phyloP scores from a whole-genome alignment of 2,888 invertebrate genomes.

The Proisotoma minuta region DNA sequence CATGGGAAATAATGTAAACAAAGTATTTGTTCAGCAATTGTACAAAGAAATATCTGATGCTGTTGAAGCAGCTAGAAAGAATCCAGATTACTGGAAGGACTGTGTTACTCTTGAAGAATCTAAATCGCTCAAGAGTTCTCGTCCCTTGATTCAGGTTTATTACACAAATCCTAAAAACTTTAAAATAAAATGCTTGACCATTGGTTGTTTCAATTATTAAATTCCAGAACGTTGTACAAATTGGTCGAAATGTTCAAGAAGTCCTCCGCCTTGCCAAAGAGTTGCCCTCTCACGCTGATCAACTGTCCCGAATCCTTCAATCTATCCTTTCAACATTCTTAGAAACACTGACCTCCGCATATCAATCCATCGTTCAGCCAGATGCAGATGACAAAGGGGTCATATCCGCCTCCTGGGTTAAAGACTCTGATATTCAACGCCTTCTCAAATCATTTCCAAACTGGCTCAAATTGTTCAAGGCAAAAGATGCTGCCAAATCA shows the following conservation, averaged over 20 bases:
- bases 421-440: slow-evolving; percentile 88
- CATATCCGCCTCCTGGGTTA: slow-evolving; percentile 81
- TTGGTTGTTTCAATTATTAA: too few relatives aligned
- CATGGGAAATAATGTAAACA: slow-evolving; percentile 78
- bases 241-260: slow-evolving; percentile 64
- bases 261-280: slow-evolving; percentile 65
- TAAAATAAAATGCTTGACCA: too few relatives aligned
- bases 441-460: slow-evolving; percentile 83
- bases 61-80: slow-evolving; percentile 68
- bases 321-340: slow-evolving; percentile 67
- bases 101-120: slow-evolving; percentile 66
- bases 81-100: slow-evolving; percentile 73
- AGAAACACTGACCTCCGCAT: slow-evolving; percentile 69
- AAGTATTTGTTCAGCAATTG: slow-evolving; percentile 75
- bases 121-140: slow-evolving; percentile 59
- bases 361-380: slow-evolving; percentile 70
- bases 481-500: slow-evolving; percentile 51
- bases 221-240: slow-evolving; percentile 65
- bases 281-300: slow-evolving; percentile 68
- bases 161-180: too few relatives aligned
- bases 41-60: slow-evolving; percentile 61
- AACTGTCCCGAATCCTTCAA: slow-evolving; percentile 67
- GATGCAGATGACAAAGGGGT: slow-evolving; percentile 72
- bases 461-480: slow-evolving; percentile 63
- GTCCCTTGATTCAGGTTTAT: slow-evolving; percentile 66